Percentiles rank a stretch among this genome's conserved stretches.
Evolutionary conservation across 2,888 invertebrate species (phyloP).

Genomic region (Luffia ferchaultella): DNA sequence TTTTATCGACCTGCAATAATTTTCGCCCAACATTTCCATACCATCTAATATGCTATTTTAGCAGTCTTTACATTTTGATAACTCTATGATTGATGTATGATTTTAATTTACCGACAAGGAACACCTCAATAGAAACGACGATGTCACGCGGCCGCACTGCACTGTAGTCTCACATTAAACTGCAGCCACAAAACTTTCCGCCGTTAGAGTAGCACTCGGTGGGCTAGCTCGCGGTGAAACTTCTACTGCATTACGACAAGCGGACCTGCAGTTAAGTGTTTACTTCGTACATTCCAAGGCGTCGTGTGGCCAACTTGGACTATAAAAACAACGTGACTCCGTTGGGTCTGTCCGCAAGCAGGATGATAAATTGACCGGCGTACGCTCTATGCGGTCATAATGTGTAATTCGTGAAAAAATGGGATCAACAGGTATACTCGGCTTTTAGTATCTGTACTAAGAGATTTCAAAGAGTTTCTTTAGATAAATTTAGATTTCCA

Average conservation of each 20-base stretch:
- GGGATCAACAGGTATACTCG: no score
- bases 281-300: constrained; percentile 54
- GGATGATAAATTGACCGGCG: background rate
- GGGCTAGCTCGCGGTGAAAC: constrained; percentile 42
- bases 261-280: constrained; percentile 60
- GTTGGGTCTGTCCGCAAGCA: background rate
- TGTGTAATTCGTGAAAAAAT: no score
- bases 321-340: constrained; percentile 45
- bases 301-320: constrained; percentile 35
- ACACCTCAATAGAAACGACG: background rate
- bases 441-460: no score
- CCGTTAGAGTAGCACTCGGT: constrained; percentile 31
- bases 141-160: background rate
- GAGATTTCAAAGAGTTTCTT: no score
- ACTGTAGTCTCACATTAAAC: constrained; percentile 32
- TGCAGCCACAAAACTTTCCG: constrained; percentile 42
- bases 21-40: no score
- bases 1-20: no score
- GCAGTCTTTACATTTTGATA: no score
- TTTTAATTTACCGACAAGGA: background rate
- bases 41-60: no score
- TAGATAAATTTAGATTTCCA: no score
- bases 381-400: no score
- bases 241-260: constrained; percentile 53
- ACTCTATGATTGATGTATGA: no score